These are phyloP conservation scores for Centropyge bicolor DNA, from an alignment of 2,797 vertebrate genomes.

Conservation along the genomic window DNA sequence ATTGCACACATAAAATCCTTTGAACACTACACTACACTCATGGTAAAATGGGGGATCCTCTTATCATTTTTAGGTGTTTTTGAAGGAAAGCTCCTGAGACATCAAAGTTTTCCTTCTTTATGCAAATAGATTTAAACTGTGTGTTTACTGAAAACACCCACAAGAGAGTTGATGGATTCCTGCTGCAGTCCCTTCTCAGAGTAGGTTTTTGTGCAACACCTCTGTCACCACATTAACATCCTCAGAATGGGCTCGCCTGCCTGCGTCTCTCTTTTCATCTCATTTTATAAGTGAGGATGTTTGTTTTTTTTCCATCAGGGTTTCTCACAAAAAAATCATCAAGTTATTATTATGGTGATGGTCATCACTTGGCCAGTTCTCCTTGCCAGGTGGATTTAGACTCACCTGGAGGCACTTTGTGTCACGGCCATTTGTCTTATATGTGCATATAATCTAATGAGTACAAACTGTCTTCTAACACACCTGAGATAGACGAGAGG, in stretches of 20 bases:
- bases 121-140: conserved; percentile 58
- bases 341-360: conserved; percentile 71
- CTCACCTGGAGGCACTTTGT: conserved; percentile 86
- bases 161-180: conserved; percentile 24
- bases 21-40: conserved; percentile 72
- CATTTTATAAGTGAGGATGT: conserved; percentile 9
- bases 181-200: conserved; percentile 28
- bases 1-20: conserved; percentile 68
- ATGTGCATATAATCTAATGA: conserved; percentile 78
- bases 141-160: conserved; percentile 33
- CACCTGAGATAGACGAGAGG: conserved; percentile 85
- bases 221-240: conserved; percentile 11
- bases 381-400: conserved; percentile 71
- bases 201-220: conserved; percentile 27
- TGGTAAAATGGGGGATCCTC: conserved; percentile 47
- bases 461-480: conserved; percentile 71
- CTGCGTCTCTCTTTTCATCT: conserved; percentile 17
- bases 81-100: conserved; percentile 48
- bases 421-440: conserved; percentile 79
- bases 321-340: conserved; percentile 27
- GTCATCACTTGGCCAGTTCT: conserved; percentile 75
- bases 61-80: conserved; percentile 41
- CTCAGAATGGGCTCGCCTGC: background rate
- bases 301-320: conserved; percentile 1
- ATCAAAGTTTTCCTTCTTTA: conserved; percentile 39